Conservation (phyloP, 1,140 invertebrate species). For the Procambarus virginalis region DNA sequence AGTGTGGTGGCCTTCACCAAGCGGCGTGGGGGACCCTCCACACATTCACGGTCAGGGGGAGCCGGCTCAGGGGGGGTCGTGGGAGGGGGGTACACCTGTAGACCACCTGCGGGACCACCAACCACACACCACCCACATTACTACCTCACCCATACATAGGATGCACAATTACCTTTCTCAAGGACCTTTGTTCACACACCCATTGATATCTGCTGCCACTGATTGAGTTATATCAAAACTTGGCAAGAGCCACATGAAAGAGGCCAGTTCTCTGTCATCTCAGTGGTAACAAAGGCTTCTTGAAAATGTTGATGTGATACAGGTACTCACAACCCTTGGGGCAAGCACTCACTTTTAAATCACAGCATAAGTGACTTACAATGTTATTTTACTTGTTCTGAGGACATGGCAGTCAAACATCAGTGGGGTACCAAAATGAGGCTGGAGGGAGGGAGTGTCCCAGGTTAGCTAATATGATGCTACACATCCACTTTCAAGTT, state of each 20-base stretch:
- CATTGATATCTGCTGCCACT: background rate
- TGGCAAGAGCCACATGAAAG: conserved; percentile 2
- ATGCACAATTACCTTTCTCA: conserved; percentile 23
- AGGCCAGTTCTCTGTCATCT: conserved; percentile 2
- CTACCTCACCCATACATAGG: conserved; percentile 53
- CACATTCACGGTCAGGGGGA: conserved; percentile 80
- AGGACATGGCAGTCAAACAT: background rate
- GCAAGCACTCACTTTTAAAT: conserved; percentile 25
- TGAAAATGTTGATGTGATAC: background rate
- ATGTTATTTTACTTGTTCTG: background rate
- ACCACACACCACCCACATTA: conserved; percentile 65
- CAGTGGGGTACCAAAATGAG: background rate
- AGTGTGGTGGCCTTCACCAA: conserved; percentile 75
- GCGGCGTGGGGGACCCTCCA: conserved; percentile 71
- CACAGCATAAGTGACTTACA: background rate
- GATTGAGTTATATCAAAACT: background rate
- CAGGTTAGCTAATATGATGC: conserved; percentile 17
- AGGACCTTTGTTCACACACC: conserved; percentile 30
- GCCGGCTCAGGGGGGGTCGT: conserved; percentile 87
- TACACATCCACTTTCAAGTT: conserved; percentile 11
- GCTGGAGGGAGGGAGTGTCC: conserved; percentile 24
- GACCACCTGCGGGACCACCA: conserved; percentile 77
- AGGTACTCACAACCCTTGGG: conserved; percentile 19
- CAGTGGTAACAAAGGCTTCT: conserved; percentile 27
- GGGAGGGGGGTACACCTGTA: conserved; percentile 86